Conservation (phyloP, 2,888 invertebrate genomes). For the Hofmannophila pseudospretella region DNA sequence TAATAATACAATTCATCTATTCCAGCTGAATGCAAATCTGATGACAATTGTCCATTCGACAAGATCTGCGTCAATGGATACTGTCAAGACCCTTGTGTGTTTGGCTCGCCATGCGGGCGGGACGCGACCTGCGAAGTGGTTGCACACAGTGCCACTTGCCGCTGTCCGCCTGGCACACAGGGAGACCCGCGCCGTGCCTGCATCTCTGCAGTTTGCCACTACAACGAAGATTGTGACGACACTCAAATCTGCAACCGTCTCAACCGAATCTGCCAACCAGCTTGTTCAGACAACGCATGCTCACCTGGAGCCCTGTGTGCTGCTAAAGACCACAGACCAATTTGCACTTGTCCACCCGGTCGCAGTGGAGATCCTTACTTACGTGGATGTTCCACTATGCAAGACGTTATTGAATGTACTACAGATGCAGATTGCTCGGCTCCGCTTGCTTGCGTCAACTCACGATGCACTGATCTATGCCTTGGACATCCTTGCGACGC, state of each 20-base stretch:
- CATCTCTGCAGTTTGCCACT: constrained; percentile 89
- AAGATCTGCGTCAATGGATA: constrained; percentile 88
- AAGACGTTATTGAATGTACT: constrained; percentile 79
- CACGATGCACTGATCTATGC: constrained; percentile 88
- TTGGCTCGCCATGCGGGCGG: constrained; percentile 85
- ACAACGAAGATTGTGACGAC: constrained; percentile 92
- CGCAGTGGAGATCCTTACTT: constrained; percentile 88
- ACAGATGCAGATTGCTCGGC: constrained; percentile 87
- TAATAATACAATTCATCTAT: no score
- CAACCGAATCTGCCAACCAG: constrained; percentile 89
- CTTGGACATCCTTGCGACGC: constrained; percentile 84
- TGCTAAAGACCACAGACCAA: constrained; percentile 85
- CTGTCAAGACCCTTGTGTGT: constrained; percentile 87
- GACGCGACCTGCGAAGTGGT: constrained; percentile 86
- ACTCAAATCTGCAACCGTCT: constrained; percentile 90
- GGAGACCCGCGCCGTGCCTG: constrained; percentile 90
- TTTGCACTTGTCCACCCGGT: constrained; percentile 86
- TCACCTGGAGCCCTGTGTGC: constrained; percentile 87
- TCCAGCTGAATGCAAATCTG: constrained; percentile 87
- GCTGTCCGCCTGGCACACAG: constrained; percentile 90
- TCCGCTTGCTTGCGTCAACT: constrained; percentile 86
- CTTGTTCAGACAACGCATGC: constrained; percentile 89
- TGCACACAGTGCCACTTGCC: constrained; percentile 88
- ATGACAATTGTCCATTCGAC: constrained; percentile 90
- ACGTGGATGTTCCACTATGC: constrained; percentile 58